phyloP scores from a whole-genome alignment of 2,888 invertebrate species.

The Thecophora atra region DNA sequence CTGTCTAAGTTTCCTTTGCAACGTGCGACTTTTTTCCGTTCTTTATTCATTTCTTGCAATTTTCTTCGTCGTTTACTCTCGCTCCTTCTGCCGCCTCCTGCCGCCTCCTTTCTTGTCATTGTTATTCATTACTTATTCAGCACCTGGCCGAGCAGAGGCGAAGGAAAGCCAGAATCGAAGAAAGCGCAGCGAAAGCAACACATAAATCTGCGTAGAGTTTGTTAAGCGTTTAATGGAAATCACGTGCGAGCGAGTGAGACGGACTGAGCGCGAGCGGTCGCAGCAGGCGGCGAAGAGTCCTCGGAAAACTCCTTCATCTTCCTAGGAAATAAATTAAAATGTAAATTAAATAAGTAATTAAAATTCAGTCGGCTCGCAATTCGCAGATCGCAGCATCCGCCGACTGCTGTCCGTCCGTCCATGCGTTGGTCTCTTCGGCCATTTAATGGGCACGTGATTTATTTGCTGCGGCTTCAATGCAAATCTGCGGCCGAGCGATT shows the following conservation, averaged over 20 bases:
- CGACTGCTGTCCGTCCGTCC: slow-evolving; percentile 36
- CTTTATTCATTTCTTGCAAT: background rate
- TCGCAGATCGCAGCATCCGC: background rate
- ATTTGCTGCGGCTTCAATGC: slow-evolving; percentile 41
- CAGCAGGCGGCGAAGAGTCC: background rate
- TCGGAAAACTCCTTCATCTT: background rate
- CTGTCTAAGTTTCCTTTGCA: background rate
- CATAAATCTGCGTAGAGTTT: slow-evolving; percentile 6
- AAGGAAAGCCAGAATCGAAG: background rate
- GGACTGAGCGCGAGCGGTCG: background rate
- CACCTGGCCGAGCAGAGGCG: background rate
- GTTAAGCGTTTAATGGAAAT: background rate
- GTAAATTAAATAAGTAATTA: slow-evolving; percentile 61
- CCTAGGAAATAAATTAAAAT: slow-evolving; percentile 58
- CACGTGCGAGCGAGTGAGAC: background rate
- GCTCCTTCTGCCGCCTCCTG: background rate
- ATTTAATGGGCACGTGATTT: slow-evolving; percentile 36
- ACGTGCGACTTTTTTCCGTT: background rate
- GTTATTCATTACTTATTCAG: slow-evolving; percentile 14
- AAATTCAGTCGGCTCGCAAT: slow-evolving; percentile 52
- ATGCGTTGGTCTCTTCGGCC: slow-evolving; percentile 29
- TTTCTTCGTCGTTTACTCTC: background rate
- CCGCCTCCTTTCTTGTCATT: background rate
- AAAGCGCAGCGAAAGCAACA: background rate
- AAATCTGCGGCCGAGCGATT: background rate